A percentile compares a stretch with the other conserved stretches of the same genome.
Conservation (phyloP, 2,113 vertebrate species). For the Tylochromis polylepis region DNA sequence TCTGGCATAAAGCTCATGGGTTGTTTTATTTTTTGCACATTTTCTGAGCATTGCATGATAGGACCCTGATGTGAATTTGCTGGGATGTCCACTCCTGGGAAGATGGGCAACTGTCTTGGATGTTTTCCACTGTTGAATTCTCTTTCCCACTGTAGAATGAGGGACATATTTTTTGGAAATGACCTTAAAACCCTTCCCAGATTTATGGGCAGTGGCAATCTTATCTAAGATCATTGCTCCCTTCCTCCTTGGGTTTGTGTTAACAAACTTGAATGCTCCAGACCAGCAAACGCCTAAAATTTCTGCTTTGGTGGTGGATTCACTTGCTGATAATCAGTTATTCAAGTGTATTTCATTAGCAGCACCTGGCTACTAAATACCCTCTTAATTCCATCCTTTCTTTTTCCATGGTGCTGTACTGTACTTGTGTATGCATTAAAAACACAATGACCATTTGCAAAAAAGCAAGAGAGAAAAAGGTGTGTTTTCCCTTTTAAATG, state of each 20-base stretch:
- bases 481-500: background rate
- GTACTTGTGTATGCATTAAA: background rate
- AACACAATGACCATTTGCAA: background rate
- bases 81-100: too few relatives aligned
- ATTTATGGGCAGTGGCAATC: too few relatives aligned
- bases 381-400: background rate
- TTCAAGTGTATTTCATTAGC: background rate
- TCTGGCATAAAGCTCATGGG: background rate
- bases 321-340: background rate
- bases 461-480: background rate
- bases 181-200: too few relatives aligned
- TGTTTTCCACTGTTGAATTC: too few relatives aligned
- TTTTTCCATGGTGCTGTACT: background rate
- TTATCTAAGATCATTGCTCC: background rate
- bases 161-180: too few relatives aligned
- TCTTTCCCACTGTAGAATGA: too few relatives aligned
- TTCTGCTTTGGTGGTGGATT: background rate
- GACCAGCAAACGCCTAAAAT: background rate
- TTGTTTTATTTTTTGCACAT: too few relatives aligned
- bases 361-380: background rate
- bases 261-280: background rate
- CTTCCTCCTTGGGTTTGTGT: background rate
- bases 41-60: too few relatives aligned
- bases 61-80: too few relatives aligned
- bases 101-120: too few relatives aligned